Conservation (phyloP, 1,140 invertebrate species). For the Bombus waltoni region DNA sequence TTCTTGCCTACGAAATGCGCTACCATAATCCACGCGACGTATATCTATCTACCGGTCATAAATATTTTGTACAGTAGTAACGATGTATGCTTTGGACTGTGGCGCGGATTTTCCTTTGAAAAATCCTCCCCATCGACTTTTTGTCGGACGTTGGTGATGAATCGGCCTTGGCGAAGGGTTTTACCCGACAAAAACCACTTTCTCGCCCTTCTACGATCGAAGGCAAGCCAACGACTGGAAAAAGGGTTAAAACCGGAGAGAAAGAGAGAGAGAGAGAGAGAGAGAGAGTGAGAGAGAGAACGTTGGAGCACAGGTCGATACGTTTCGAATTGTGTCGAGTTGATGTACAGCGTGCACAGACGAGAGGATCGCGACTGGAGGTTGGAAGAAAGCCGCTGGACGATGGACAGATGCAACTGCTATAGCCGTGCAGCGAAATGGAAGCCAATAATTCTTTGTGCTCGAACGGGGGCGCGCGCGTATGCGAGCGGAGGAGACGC, state of each 20-base stretch:
- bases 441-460: constrained; percentile 69
- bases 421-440: constrained; percentile 56
- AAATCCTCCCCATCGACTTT: constrained; percentile 37
- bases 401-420: constrained; percentile 54
- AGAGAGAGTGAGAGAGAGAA: background rate
- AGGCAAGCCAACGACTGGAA: background rate
- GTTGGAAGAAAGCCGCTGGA: constrained; percentile 38
- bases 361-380: too few species aligned
- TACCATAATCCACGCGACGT: too few species aligned
- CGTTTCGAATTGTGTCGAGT: constrained; percentile 55
- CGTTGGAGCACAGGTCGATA: constrained; percentile 22
- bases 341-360: constrained; percentile 46
- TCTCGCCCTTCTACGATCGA: constrained; percentile 3
- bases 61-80: too few species aligned
- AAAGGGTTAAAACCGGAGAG: background rate
- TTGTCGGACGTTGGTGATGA: constrained; percentile 35
- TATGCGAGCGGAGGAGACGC: constrained; percentile 40
- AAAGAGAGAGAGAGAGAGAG: background rate
- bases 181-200: constrained; percentile 47
- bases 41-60: too few species aligned
- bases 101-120: constrained; percentile 19
- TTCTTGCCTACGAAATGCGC: too few species aligned
- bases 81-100: too few species aligned
- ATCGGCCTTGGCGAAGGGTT: background rate
- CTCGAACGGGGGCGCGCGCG: constrained; percentile 14